These are phyloP conservation scores for Tineola bisselliella DNA, from an alignment of 2,888 invertebrate species.

Conservation along the genomic window DNA sequence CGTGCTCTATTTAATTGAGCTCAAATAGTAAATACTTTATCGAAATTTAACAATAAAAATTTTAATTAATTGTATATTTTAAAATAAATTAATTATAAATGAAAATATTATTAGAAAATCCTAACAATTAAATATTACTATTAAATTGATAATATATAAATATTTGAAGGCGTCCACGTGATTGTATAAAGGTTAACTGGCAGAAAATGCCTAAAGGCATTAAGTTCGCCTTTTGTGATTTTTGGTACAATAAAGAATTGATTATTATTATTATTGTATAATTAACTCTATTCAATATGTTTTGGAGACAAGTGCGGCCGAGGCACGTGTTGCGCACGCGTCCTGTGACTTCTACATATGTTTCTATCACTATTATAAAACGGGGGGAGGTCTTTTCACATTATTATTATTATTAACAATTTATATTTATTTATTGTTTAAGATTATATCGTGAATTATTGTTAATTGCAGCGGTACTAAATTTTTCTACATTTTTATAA, in stretches of 20 bases:
- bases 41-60: not conserved
- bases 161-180: no score
- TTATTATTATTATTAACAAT: not conserved
- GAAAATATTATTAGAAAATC: not conserved
- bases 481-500: no score
- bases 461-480: no score
- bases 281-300: not conserved
- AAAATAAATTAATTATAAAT: not conserved
- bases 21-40: not conserved
- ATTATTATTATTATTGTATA: not conserved
- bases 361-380: not conserved
- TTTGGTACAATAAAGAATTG: no score
- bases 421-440: no score
- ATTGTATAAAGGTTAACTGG: no score
- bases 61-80: not conserved
- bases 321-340: not conserved
- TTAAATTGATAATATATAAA: not conserved
- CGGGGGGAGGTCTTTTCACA: not conserved
- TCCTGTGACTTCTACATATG: not conserved
- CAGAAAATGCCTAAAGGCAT: no score
- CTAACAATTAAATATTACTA: not conserved
- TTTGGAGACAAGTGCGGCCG: not conserved
- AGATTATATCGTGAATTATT: no score
- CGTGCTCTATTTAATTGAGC: conserved; percentile 1
- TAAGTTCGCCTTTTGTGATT: no score